Base-by-base conservation (phyloP, 2,888 invertebrate genomes). In the Xestia ashworthii region DNA sequence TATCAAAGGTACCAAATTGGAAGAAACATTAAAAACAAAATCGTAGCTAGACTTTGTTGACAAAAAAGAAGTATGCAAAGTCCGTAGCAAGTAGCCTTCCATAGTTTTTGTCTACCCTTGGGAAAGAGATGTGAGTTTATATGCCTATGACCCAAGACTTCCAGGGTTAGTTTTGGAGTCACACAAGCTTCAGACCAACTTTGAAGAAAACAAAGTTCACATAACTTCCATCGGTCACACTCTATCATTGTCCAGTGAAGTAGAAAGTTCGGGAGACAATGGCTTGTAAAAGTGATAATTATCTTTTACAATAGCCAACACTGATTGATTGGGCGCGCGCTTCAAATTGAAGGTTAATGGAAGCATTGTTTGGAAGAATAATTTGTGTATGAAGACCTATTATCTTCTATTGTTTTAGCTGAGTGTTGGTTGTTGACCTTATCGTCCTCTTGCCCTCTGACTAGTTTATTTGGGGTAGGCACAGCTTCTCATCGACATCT, bases 221-320 rank as follows among this genome's bases (percentile, higher is more conserved):
- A 67, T 62, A 67, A 60, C 62, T 78, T 60, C 76, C 72, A 69
- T 82, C 81, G 67, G 50, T 78, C 72, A 77, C 81, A 75, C 71
- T 84, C 71, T 50, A 75, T 81, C 82, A 80, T 82, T 83, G 86
- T 82, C 82, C 79, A 66, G 44, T 71, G 77, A 74, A 86, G 77
- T 83, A 82, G 88, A 89, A 89, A 88, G 87, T 81, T 83, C 73
- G 66, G 46, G 74, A 81, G 72, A 89, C 87, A 88, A 86, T 84
- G 72, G 72, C 74, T 81, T 75, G 78, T 86, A 82, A 87, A 82
- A 78, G 69, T 62, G 74, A 81, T 83, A 87, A 86, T 88, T 83
- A 84, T 80, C 76, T 81, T 50, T 73, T 44, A 84, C 84, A 83
- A 86, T 81, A 71, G 71, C 50, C 53, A 73, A 71, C 65, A 78